Base-by-base conservation (phyloP, 2,888 invertebrate genomes). In the Cetonia aurata region DNA sequence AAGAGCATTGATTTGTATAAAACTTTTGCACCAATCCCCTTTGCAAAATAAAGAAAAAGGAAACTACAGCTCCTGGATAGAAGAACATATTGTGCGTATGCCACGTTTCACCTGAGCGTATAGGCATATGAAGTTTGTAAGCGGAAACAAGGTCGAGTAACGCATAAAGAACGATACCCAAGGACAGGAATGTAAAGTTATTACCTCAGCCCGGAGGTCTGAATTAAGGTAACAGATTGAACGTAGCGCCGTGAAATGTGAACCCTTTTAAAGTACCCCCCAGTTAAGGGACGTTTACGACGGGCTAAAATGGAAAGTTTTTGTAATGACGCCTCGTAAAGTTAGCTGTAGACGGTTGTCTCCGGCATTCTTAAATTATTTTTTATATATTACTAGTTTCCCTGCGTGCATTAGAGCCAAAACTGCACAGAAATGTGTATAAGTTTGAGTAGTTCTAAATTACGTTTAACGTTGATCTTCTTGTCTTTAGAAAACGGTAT, bases 201-300 rank as follows among this genome's bases (percentile, higher is more conserved):
- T 19, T 50, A 65, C 50, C 17, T 15, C 50, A 19, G 33, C 13
- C 50, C 17, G 50, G 50, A 50, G 50, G 50, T 37, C 42, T 60
- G 62, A 65, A 65, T 65, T 65, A 65, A 52, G 62, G 62, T 52
- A 65, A 65, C 62, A 65, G 62, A 65, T 65, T 62, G 62, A 65
- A 52, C 62, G 50, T 65, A 65, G 50, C 50, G 15, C 48, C 19
- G 19, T 65, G 62, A 65, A 65, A 65, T 65, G 62, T 52, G 62
- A 65, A 65, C 62, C 62, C 62, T 65, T 65, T 65, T 65, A 65
- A 65, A 65, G 41, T 17, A 50, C 31, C 62, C 25, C 62, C 50
- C 37, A 65, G 62, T 50, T 52, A 50, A 65, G 50, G 62, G 62
- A 37, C 50, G 37, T 37, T 15, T 12, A 52, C 62, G 37, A 65